Evolutionary conservation across 2,113 vertebrate species (phyloP), one percentile per base, ranked within the genome.

Genomic region (Halichoerus grypus): DNA sequence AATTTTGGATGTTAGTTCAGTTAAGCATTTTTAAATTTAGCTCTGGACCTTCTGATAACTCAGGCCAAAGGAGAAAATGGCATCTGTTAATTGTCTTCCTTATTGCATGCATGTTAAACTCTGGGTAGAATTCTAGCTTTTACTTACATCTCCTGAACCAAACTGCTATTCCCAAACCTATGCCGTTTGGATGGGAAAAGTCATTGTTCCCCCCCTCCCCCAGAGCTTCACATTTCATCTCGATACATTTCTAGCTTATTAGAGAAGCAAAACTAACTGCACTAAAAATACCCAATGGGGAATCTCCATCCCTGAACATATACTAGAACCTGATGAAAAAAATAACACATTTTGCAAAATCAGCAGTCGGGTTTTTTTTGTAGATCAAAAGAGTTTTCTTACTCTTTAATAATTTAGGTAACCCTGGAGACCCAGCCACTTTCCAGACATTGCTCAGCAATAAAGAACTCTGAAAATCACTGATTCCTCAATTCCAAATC

Each of bases 341-440:
- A 96, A 96, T 42, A 94, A 94, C 53, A 89, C 57, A 74, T 83
- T 94, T 95, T 97, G 76, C 46, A 95, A 96, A 97, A 94, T 97
- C 28, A 94, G 90, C 76, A 81, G 42, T 72, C 91, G 74, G 55
- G 15, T 10, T 39, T 39, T 72, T 96, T 72, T 67, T 83, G 3
- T 61, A 97, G 69, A 80, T 93, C 92, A 96, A 83, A 97, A 91
- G 79, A 76, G 42, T 87, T 97, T 96, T 94, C 71, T 90, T 91
- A 79, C 61, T 92, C 80, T 94, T 96, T 96, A 95, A 93, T 95
- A 97, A 97, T 97, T 95, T 91, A 94, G 71, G 57, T 92, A 96
- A 94, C 84, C 92, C 65, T 95, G 63, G 91, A 24, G 83, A 95
- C 69, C 61, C 55, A 86, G 42, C 84, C 63, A 77, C 87, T 96